Base-by-base conservation (phyloP, 2,888 invertebrate species). In the Caenorhabditis uteleia region DNA sequence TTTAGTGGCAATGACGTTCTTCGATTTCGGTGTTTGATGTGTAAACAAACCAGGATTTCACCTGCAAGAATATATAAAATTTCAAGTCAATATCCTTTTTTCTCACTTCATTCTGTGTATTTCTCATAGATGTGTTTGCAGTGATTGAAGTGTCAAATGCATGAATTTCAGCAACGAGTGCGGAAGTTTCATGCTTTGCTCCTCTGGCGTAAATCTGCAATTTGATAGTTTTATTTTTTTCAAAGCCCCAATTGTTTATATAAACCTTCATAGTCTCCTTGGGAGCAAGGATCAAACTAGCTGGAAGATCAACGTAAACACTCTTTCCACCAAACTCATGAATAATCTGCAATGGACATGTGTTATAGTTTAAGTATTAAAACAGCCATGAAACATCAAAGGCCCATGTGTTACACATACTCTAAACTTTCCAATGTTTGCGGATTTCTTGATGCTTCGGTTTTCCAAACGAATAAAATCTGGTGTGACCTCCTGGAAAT, bases 11-110 rank as follows among this genome's bases (percentile, higher is more conserved):
- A 16, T 58, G 58, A 18, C 45, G 53, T 18, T 58, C 58, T 25
- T 50, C 61, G 39, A 48, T 44, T 47, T 61, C 61, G 21, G 61
- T 61, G 42, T 61, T 61, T 45, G 55, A 50, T 14, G 48, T 55
- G 50, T 61, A 61, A 45, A 55, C 55, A 55, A 61, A 61, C 61
- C 61, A 61, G 40, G 61, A 49, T 55, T 55, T 61, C 23, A 61
- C 60, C 60, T 61, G 55, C 6, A 55, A 61, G 6, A 39, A 12
- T 31, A 36, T 7, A 50, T 42, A 34, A 40, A 53, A 53, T 34
- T 36, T 33, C 39, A 23, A 40, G n/a, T 33, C 18, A 38, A 27
- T 18, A 25, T 2, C 3, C 36, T 34, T 14, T 16, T 3, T n/a
- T 34, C 16, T 8, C 40, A 54, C 60, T 42, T 61, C 61, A 38